These are phyloP conservation scores for Halcyon malimbica DNA, from an alignment of 2,113 vertebrate species.

Conservation along the genomic window DNA sequence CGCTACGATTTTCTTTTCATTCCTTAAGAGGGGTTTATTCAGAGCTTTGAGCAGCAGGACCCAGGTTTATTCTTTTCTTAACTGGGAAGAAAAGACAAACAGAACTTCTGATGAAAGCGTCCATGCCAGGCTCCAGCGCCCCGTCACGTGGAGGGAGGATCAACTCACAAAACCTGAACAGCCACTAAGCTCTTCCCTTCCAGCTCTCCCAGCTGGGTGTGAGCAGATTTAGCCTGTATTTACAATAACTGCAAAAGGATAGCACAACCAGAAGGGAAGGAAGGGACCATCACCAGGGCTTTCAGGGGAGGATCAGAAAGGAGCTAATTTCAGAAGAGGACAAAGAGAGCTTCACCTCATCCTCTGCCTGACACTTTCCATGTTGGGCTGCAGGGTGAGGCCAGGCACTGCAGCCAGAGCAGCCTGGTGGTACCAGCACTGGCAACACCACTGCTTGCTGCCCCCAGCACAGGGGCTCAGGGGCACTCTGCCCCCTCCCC, in stretches of 20 bases:
- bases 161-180: background rate
- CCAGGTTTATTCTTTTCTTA: conserved; percentile 42
- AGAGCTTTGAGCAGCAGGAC: conserved; percentile 51
- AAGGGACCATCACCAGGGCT: background rate
- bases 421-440: background rate
- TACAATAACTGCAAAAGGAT: background rate
- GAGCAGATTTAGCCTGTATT: background rate
- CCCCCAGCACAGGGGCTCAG: background rate
- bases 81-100: conserved; percentile 52
- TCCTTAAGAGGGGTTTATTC: conserved; percentile 46
- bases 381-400: background rate
- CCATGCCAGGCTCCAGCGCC: fast-evolving
- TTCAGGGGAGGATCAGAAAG: background rate
- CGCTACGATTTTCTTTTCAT: conserved; percentile 34
- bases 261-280: background rate
- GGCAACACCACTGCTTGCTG: background rate
- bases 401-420: fast-evolving
- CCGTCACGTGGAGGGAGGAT: background rate
- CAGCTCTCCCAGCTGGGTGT: background rate
- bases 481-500: background rate
- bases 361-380: background rate
- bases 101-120: conserved; percentile 53
- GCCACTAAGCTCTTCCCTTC: background rate
- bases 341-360: background rate
- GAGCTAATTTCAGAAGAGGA: background rate